Base-by-base conservation (phyloP, 2,113 vertebrate genomes). In the Myotis brandtii region DNA sequence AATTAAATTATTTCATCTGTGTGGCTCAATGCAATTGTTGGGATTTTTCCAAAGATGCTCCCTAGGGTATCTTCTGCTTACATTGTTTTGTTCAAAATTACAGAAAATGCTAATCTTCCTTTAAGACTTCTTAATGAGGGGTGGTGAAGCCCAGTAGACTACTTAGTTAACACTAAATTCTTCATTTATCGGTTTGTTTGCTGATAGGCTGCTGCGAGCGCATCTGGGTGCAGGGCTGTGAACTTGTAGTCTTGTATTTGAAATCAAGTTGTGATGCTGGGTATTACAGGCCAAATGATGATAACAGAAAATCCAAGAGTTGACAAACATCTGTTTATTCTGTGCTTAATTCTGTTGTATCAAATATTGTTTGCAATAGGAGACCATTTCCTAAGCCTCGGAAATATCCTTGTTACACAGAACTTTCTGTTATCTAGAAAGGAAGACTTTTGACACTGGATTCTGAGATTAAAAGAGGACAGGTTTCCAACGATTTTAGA, bases 1-100 rank as follows among this genome's bases (percentile, higher is more conserved):
- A 98, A 98, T 98, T 98, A 98, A 98, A 98, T 97, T 96, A 98
- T 98, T 98, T 98, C 92, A 98, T 97, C 97, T 97, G 70, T 84
- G 96, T 76, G 96, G 96, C 91, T 97, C 92, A 92, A 80, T 75
- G 96, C 91, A 97, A 91, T 59, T 91, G 82, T 97, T 96, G 97
- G 97, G 81, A 88, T 95, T 97, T 93, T 97, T 98, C 98, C 96
- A 97, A 97, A 96, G 98, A 97, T 82, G 91, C 8, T 97, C 98
- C 98, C 98, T 87, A 88, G 97, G 97, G 98, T 95, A 97, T 97
- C 96, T 97, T 97, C 86, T 95, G 87, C 84, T 98, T 97, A 91
- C 62, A 96, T 43, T 9, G 23, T 93, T 96, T 96, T 96, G 95
- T 90, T 96, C 93, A 56, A 88, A 97, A 97, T 97, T 98, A 97